These are phyloP conservation scores for Folsomia manolachei DNA, from an alignment of 2,888 invertebrate genomes.

Conservation along the genomic window DNA sequence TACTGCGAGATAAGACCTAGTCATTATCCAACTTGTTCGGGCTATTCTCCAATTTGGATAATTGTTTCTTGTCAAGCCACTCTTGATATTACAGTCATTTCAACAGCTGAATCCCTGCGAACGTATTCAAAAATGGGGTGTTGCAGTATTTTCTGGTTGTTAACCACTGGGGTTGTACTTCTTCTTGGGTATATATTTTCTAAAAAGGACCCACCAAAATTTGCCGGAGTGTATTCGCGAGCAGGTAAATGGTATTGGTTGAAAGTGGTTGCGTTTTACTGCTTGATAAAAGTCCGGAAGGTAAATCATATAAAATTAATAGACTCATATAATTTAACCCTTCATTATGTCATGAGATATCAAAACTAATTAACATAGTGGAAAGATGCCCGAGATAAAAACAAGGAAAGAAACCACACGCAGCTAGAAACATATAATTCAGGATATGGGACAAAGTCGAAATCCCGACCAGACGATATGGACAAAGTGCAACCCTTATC, in stretches of 20 bases:
- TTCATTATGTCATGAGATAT: too few species aligned
- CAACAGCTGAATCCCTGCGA: too few species aligned
- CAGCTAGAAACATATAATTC: constrained; percentile 46
- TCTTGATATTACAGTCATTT: too few species aligned
- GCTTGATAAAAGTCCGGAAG: constrained; percentile 60
- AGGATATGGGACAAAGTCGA: constrained; percentile 52
- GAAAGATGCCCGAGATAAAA: constrained; percentile 44
- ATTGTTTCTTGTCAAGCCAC: too few species aligned
- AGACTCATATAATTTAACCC: too few species aligned
- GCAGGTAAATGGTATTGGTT: constrained; percentile 65
- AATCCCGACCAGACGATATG: constrained; percentile 54
- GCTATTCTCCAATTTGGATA: too few species aligned
- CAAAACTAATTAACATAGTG: constrained; percentile 35
- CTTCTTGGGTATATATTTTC: constrained; percentile 25
- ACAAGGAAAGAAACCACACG: constrained; percentile 34
- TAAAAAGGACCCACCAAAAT: constrained; percentile 55
- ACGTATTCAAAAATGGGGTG: constrained; percentile 7
- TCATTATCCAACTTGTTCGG: too few species aligned
- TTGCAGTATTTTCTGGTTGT: constrained; percentile 17
- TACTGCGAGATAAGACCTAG: too few species aligned
- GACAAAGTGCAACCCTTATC: constrained; percentile 62
- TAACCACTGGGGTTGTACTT: constrained; percentile 24
- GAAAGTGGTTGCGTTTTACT: constrained; percentile 62
- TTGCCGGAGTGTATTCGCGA: constrained; percentile 62
- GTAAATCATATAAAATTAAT: constrained; percentile 52